These are phyloP conservation scores for Silurus lanzhouensis DNA, from an alignment of 2,797 vertebrate genomes.

Conservation along the genomic window DNA sequence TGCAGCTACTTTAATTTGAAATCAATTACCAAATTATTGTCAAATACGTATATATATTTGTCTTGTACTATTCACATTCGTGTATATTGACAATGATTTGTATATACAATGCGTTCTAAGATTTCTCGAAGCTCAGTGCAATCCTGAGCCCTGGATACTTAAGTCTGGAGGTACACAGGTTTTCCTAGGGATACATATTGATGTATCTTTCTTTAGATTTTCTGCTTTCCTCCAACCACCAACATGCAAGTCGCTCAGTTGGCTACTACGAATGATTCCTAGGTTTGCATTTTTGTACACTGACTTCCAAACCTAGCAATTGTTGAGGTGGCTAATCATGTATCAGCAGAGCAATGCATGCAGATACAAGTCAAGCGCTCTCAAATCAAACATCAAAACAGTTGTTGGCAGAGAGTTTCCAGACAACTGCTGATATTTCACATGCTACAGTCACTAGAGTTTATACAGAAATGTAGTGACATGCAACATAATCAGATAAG, in stretches of 20 bases:
- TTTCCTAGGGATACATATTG: background rate
- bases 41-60: background rate
- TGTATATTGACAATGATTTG: background rate
- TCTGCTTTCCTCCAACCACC: background rate
- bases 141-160: background rate
- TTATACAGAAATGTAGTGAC: background rate
- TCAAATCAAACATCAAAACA: background rate
- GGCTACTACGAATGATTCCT: background rate
- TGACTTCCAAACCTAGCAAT: background rate
- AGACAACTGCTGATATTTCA: background rate
- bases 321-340: background rate
- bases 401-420: background rate
- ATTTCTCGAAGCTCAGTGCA: background rate
- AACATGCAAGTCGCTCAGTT: background rate
- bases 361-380: background rate
- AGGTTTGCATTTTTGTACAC: background rate
- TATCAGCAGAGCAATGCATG: too few relatives aligned
- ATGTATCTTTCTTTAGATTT: background rate
- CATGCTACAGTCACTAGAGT: background rate
- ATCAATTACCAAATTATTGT: too few relatives aligned
- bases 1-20: background rate
- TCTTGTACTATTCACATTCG: background rate
- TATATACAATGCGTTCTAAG: background rate
- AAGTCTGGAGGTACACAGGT: background rate
- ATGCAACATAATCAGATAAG: background rate